Evolutionary conservation across 2,797 vertebrate genomes (phyloP).

Genomic region (Parauchenoglanis punctatus): DNA sequence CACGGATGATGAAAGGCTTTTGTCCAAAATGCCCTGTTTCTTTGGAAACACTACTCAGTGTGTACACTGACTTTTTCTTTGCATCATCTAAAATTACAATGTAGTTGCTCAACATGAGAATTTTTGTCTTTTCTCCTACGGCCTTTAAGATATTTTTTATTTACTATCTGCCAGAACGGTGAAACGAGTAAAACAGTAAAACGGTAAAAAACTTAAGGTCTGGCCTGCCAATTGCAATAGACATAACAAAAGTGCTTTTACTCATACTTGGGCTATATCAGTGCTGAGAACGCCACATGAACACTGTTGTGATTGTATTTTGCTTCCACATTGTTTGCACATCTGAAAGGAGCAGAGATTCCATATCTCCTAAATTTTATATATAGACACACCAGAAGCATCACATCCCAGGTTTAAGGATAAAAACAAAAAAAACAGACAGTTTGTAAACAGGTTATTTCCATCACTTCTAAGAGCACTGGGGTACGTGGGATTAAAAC

Average conservation of each 20-base stretch:
- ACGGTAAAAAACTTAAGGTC: background rate
- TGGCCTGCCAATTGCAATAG: background rate
- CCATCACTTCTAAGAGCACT: slow-evolving; percentile 3
- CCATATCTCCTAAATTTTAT: background rate
- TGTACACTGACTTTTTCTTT: background rate
- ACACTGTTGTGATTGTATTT: too few species aligned
- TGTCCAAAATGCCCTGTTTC: background rate
- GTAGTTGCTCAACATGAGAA: background rate
- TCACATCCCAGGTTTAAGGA: background rate
- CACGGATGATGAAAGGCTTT: slow-evolving; percentile 16
- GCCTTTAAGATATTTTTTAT: background rate
- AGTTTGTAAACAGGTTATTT: background rate
- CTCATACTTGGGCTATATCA: background rate
- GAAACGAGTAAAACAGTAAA: background rate
- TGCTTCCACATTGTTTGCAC: background rate
- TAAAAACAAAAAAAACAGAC: slow-evolving; percentile 5
- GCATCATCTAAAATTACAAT: background rate
- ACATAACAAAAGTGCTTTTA: background rate
- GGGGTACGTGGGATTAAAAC: slow-evolving; percentile 2
- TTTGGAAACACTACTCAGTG: background rate
- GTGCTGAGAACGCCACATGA: background rate
- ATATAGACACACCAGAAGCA: background rate
- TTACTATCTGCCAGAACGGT: background rate
- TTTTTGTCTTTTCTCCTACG: background rate
- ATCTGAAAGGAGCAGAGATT: background rate